Percentiles rank a stretch among this genome's conserved stretches.
phyloP scores from a whole-genome alignment of 2,888 invertebrate genomes.

The Philereme transversata region DNA sequence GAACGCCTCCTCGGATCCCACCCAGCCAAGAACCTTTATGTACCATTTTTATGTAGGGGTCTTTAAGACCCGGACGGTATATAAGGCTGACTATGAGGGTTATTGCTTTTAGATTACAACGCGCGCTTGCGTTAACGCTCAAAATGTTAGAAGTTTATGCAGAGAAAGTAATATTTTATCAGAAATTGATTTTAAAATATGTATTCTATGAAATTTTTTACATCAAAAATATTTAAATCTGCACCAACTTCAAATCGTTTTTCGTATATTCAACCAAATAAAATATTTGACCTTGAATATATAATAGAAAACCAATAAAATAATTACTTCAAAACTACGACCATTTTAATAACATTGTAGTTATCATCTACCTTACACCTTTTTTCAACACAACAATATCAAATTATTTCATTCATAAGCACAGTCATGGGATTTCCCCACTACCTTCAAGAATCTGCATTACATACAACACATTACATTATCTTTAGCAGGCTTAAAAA shows the following conservation, averaged over 20 bases:
- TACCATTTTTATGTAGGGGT: constrained; percentile 48
- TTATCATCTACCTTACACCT: not conserved
- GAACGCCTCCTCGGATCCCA: constrained; percentile 61
- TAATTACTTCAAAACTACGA: too few species aligned
- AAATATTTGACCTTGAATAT: too few species aligned
- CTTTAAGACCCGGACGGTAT: constrained; percentile 47
- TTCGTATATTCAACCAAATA: too few species aligned
- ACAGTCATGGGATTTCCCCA: constrained; percentile 4
- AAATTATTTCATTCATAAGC: not conserved
- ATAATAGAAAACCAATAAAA: too few species aligned
- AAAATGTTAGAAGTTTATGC: constrained; percentile 7
- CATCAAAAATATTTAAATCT: too few species aligned
- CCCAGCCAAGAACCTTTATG: constrained; percentile 62
- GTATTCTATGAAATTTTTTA: too few species aligned
- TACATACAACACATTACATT: not conserved
- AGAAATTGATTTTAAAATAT: not conserved
- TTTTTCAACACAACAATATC: not conserved
- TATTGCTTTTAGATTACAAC: constrained; percentile 43
- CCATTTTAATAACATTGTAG: too few species aligned
- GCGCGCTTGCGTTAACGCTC: constrained; percentile 19
- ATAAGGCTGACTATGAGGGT: constrained; percentile 55
- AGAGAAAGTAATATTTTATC: not conserved
- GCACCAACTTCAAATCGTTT: too few species aligned
- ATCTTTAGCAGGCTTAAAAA: not conserved
- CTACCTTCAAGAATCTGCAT: not conserved